Conservation (phyloP, 2,888 invertebrate species). For the Protodeltote pygarga region DNA sequence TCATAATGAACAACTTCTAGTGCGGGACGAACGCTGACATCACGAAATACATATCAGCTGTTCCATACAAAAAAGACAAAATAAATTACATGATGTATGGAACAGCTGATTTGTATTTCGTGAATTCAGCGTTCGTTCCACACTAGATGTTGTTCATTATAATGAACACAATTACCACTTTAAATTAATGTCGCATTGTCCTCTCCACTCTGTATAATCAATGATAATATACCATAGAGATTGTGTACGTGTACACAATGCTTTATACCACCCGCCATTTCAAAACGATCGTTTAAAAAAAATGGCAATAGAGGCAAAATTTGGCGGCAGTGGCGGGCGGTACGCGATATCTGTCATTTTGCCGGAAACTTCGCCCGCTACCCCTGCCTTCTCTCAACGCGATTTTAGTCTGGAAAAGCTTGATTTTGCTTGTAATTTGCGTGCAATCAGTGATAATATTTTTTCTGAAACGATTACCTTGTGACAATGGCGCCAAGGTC, state of each 20-base stretch:
- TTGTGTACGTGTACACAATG: constrained; percentile 3
- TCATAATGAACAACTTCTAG: too few species aligned
- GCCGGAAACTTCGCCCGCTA: constrained; percentile 76
- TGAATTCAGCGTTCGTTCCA: too few species aligned
- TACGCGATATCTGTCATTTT: constrained; percentile 70
- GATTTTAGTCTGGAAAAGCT: constrained; percentile 34
- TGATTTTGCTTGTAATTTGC: constrained; percentile 32
- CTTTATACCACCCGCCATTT: constrained; percentile 6
- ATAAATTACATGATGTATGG: too few species aligned
- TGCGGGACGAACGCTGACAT: too few species aligned
- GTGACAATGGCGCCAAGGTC: constrained; percentile 77
- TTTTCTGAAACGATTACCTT: constrained; percentile 38
- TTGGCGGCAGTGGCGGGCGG: constrained; percentile 69
- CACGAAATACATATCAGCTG: too few species aligned
- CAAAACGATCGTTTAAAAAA: constrained; percentile 31
- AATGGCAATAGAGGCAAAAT: constrained; percentile 54
- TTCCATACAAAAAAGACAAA: too few species aligned
- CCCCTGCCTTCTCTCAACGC: constrained; percentile 54
- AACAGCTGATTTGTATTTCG: too few species aligned
- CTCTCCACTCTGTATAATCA: too few species aligned
- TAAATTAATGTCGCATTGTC: too few species aligned
- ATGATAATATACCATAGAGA: too few species aligned
- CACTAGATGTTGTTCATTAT: too few species aligned
- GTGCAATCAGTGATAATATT: constrained; percentile 37
- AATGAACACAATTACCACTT: too few species aligned